Evolutionary conservation across 2,888 invertebrate species (phyloP), one percentile per base, ranked within the genome.

Genomic region (Schizaphis graminum): DNA sequence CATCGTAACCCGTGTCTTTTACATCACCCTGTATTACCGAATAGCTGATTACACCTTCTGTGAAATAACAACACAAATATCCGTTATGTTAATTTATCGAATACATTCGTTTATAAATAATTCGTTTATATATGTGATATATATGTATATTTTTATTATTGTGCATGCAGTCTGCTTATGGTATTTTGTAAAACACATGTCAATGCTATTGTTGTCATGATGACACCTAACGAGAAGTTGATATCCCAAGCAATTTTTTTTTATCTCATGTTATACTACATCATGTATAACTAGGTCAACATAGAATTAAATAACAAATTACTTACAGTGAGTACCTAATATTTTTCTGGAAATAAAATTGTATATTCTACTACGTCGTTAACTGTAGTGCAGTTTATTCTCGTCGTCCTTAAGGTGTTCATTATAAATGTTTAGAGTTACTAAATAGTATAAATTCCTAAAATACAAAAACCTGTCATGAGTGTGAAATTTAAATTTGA

Each of bases 11-110:
- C 95, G 96, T 96, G 96, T 98, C 98, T 87, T 96, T 95, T 26
- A 97, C 95, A 93, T 96, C 96, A 95, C 98, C 98, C 96, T 97
- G 97, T 56, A 98, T 97, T 96, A 98, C 97, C 95, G 97, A 97
- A 96, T 98, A 98, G 95, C 97, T 97, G 95, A 98, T 96, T 95
- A 98, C 96, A 94, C 98, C 98, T 97, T 94, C 96, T 96, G 95
- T 24, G 95, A 95, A 95, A 95, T 92, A 95, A 67, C 57, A 91
- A 86, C 35, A 93, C 77, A 77, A 77, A 77, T 24, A 77, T 28
- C 1, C n/a, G 5, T 47, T 44, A 28, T 86, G 8, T 77, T 77
- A 35, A 77, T 77, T 35, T 35, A 35, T 77, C 35, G 2, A 77
- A 35, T 35, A 77, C 21, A 77, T 77, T 77, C 0, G 35, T 21